phyloP scores from a whole-genome alignment of 2,797 vertebrate genomes.

The Tarsius wallacei region DNA sequence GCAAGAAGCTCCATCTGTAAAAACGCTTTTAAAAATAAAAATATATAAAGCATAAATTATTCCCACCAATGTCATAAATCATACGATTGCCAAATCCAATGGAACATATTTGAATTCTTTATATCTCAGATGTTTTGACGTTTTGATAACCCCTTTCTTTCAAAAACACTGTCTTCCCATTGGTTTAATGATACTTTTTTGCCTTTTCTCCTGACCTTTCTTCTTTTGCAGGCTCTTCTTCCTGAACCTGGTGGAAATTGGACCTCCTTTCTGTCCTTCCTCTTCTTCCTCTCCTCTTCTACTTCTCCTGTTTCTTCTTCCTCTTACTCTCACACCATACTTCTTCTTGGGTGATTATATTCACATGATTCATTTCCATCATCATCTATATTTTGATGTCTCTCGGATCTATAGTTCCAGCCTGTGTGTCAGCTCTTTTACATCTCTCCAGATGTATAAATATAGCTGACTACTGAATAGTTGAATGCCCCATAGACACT shows the following conservation, averaged over 20 bases:
- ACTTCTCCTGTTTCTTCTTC: neutral
- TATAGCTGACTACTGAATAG: neutral
- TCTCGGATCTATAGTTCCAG: neutral
- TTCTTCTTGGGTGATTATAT: neutral
- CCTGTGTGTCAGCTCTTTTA: neutral
- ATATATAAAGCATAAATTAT: neutral
- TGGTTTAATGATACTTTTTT: neutral
- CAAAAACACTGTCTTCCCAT: neutral
- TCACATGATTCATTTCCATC: neutral
- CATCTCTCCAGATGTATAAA: neutral
- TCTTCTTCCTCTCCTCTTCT: neutral
- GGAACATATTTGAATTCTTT: neutral
- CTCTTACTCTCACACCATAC: neutral
- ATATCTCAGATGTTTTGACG: neutral
- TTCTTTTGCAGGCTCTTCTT: neutral
- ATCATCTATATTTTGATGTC: neutral
- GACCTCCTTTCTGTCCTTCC: neutral
- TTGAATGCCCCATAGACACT: neutral
- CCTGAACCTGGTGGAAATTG: neutral
- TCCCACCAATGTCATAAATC: neutral
- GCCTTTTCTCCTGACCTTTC: neutral
- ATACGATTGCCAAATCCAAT: neutral
- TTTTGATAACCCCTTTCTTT: conserved; percentile 19
- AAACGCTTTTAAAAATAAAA: no score
- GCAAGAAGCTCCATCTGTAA: no score